Base-by-base conservation (phyloP, 2,797 vertebrate species). In the Knipowitschia caucasica region DNA sequence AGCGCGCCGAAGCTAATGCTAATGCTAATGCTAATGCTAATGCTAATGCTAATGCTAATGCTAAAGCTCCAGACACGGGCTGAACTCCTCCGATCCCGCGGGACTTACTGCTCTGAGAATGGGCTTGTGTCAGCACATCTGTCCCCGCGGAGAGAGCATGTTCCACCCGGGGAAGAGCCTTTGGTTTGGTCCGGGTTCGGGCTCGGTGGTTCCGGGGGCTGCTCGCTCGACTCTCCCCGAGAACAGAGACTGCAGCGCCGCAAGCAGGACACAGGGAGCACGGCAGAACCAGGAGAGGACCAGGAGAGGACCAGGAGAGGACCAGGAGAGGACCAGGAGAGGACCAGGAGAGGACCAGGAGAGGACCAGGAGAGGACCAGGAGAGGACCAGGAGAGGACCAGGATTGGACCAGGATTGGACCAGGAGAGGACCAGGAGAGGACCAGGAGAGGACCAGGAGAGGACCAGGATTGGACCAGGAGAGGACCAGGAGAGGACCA, bases 21-120 rank as follows among this genome's bases (percentile, higher is more conserved):
- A n/a, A n/a, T n/a, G n/a, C n/a, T n/a, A n/a, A n/a, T n/a, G 18
- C 6, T 8, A n/a, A n/a, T n/a, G n/a, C n/a, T n/a, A n/a, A 20
- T 2, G 40, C 40, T 24, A 25, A 25, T 5, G 39, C 39, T 46
- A 46, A 29, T 29, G 43, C 45, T 47, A 47, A 30, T 14, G 27
- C 45, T 47, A 47, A 7, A 21, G 18, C 6, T 8, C 12, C 3
- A 23, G 18, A 23, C 6, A 8, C 8, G 11, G 18, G 2, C 9
- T 11, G 34, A 34, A 49, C 44, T n/a, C 8, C 6, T 6, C 15
- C 1, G 1, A 26, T 4, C 2, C 27, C 3, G 6, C 7, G 6
- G 14, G 44, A 30, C 46, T 33, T 8, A 49, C 46, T 14, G 29
- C 46, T 2, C 17, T 14, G 20, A 20, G 12, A 12, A 1, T 49